Evolutionary conservation across 2,113 vertebrate genomes (phyloP), one percentile per base, ranked within the genome.

Genomic region (Puffinus mauretanicus): DNA sequence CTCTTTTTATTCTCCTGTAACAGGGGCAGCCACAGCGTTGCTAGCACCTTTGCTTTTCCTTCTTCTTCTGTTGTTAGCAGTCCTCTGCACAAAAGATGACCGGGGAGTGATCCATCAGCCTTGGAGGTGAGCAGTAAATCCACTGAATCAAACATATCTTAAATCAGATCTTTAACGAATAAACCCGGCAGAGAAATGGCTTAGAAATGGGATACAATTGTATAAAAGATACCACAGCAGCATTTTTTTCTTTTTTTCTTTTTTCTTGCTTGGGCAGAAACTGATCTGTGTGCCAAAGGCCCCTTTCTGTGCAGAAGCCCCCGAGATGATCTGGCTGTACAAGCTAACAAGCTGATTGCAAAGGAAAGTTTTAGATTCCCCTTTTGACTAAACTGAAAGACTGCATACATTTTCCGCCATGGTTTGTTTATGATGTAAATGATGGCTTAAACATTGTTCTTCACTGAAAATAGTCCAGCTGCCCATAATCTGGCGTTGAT

Each of bases 401-500:
- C 46, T 32, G 17, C 6, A 7, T 29, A 80, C 64, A 57, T 97
- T 96, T 96, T 95, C 82, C 9, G 0, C 67, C 69, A 71, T 27
- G n/a, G 57, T 52, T 92, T 90, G 79, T 92, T 95, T 93, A 81
- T 88, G 60, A 55, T 90, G 88, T 60, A 95, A 90, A 88, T 1
- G 6, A 88, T 60, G 47, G 57, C 52, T 90, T 86, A 64, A 90
- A 54, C 3, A 1, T 75, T 84, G 47, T 10, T 88, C 76, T 84
- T 71, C 64, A 21, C 0, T 92, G 82, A 93, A 95, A 93, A 88
- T 55, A 90, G 52, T 66, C 60, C 76, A 83, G 46, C 64, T 84
- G 80, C 69, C 94, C 83, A 55, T 88, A 84, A 90, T 78, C 88
- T 95, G 90, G 67, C 76, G 30, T 67, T 92, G 82, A 95, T 88